phyloP scores from a whole-genome alignment of 1,140 invertebrate species.

The Nylanderia fulva region DNA sequence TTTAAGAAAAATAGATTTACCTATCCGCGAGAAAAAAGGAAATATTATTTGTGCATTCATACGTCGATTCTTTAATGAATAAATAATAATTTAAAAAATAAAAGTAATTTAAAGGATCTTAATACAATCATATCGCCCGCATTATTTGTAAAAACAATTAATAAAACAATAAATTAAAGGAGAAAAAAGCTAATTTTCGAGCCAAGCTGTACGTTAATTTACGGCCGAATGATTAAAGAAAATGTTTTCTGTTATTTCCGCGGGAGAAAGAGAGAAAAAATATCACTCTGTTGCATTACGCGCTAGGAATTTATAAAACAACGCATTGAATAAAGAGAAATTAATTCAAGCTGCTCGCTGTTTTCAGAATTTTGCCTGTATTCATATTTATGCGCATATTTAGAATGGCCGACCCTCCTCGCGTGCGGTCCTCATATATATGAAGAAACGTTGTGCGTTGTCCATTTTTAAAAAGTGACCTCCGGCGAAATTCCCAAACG shows the following conservation, averaged over 20 bases:
- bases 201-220: background rate
- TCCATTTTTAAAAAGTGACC: conserved; percentile 54
- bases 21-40: background rate
- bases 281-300: conserved; percentile 23
- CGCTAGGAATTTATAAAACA: conserved; percentile 41
- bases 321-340: conserved; percentile 49
- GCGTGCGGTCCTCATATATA: conserved; percentile 42
- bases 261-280: background rate
- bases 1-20: background rate
- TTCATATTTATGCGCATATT: conserved; percentile 59
- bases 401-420: conserved; percentile 45
- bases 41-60: background rate
- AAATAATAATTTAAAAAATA: background rate
- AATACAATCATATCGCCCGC: background rate
- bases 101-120: background rate
- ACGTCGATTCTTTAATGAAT: background rate
- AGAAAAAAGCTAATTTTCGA: background rate
- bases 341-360: conserved; percentile 48
- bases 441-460: conserved; percentile 51
- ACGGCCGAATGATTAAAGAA: background rate
- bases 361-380: conserved; percentile 50
- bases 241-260: background rate
- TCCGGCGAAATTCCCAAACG: conserved; percentile 14
- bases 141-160: too few relatives aligned
- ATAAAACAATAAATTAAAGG: background rate